Base-by-base conservation (phyloP, 1,140 invertebrate genomes). In the Aculops lycopersici region DNA sequence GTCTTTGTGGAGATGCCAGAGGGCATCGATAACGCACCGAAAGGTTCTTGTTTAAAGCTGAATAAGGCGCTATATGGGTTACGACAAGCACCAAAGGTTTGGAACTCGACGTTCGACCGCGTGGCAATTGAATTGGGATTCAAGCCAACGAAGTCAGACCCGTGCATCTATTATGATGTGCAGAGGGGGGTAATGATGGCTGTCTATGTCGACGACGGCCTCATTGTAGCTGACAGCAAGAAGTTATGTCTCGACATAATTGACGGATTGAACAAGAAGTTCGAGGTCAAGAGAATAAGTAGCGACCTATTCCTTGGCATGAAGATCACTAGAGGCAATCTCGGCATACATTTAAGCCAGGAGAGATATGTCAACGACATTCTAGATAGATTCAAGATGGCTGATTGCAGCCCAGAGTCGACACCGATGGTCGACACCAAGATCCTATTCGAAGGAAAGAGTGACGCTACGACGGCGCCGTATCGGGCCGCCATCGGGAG, bases 191-290 rank as follows among this genome's bases (percentile, higher is more conserved):
- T n/a, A 2, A 48, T 56, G 20, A 35, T 61, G 1, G 51, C 50
- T 13, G 45, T 61, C 3, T 61, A 61, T 53, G 58, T 63, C 12
- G 60, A 63, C 49, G 59, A 63, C 51, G 56, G 55, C 14, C 40
- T 60, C 17, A 45, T 58, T 40, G 51, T 45, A 54, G 44, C 39
- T 8, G 12, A 35, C 12, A n/a, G 37, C 5, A 8, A 18, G 16
- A 8, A 12, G 16, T 8, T 38, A 8, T 12, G 5, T 8, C 5
- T 8, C 8, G 8, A 15, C 8, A 38, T 38, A 15, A 40, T 41
- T 5, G 17, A 15, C n/a, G 14, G 14, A 3, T 14, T 42, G 3
- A 39, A 15, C 8, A 3, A 41, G 17, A 17, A 45, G 24, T 52
- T 55, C 36, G 38, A 51, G 41, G 47, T 55, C 4, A 49, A 21